Evolutionary conservation across 2,888 invertebrate genomes (phyloP).

Genomic region (Onthophagus sagittarius): DNA sequence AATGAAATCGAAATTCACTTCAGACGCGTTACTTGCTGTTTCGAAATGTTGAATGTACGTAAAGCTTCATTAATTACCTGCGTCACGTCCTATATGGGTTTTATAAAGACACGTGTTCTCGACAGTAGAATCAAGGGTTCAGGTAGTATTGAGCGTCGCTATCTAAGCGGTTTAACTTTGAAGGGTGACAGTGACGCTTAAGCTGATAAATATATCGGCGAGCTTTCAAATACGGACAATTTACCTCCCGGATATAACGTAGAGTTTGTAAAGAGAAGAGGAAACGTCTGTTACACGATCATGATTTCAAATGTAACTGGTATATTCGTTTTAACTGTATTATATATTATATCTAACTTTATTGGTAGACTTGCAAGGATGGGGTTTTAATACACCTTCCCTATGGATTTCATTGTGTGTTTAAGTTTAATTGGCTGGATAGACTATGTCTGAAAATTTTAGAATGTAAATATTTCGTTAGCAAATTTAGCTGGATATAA

Average conservation of each 20-base stretch:
- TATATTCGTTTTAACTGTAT: not conserved
- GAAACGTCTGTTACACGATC: not conserved
- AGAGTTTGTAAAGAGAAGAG: not conserved
- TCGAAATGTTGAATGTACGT: not conserved
- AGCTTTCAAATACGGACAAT: not conserved
- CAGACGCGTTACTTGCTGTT: not conserved
- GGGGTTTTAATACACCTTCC: not conserved
- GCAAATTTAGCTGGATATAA: not conserved
- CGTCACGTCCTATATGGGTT: not conserved
- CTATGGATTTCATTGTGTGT: not conserved
- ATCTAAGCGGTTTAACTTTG: not conserved
- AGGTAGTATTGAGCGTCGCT: not conserved
- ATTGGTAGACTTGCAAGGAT: not conserved
- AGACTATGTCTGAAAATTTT: not conserved
- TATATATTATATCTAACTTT: not conserved
- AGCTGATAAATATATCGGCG: not conserved
- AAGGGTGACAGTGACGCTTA: not conserved
- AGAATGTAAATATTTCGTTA: not conserved
- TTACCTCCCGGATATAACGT: not conserved
- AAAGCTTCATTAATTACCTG: not conserved
- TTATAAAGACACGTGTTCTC: not conserved
- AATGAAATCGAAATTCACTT: too few species aligned
- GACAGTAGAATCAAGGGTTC: not conserved
- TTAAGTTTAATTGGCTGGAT: not conserved
- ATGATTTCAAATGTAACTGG: not conserved